Evolutionary conservation across 2,113 vertebrate species (phyloP).

Genomic region (Loxodonta africana): DNA sequence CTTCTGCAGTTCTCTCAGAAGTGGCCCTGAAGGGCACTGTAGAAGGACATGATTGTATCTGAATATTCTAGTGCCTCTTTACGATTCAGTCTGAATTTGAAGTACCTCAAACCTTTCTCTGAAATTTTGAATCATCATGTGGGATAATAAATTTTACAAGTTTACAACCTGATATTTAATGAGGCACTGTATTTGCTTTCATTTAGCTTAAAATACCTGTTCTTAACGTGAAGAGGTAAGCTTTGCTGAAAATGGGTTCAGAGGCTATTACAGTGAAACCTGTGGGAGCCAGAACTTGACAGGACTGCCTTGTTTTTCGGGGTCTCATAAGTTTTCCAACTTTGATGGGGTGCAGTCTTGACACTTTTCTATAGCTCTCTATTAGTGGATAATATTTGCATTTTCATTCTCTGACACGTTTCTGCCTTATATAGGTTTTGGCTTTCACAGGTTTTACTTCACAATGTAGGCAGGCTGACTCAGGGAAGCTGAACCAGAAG

Average conservation of each 20-base stretch:
- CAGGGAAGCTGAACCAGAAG: not conserved
- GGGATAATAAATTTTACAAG: not conserved
- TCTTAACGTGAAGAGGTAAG: not conserved
- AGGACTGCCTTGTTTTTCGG: not conserved
- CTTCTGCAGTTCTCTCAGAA: not conserved
- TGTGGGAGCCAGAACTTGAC: not conserved
- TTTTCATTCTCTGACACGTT: not conserved
- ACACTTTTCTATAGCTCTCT: not conserved
- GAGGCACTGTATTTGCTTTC: not conserved
- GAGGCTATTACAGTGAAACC: not conserved
- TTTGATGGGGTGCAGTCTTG: not conserved
- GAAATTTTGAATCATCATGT: not conserved
- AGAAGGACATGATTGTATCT: not conserved
- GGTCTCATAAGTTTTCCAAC: not conserved
- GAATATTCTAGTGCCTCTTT: not conserved
- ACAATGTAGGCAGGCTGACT: not conserved
- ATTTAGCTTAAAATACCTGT: not conserved
- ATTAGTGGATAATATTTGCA: not conserved
- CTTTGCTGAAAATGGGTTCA: not conserved
- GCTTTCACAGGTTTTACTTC: not conserved
- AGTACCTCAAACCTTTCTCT: not conserved
- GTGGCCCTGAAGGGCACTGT: not conserved
- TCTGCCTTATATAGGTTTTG: not conserved
- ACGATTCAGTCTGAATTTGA: not conserved
- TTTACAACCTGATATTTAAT: not conserved